Base-by-base conservation (phyloP, 2,888 invertebrate genomes). In the Escarpia spicata region DNA sequence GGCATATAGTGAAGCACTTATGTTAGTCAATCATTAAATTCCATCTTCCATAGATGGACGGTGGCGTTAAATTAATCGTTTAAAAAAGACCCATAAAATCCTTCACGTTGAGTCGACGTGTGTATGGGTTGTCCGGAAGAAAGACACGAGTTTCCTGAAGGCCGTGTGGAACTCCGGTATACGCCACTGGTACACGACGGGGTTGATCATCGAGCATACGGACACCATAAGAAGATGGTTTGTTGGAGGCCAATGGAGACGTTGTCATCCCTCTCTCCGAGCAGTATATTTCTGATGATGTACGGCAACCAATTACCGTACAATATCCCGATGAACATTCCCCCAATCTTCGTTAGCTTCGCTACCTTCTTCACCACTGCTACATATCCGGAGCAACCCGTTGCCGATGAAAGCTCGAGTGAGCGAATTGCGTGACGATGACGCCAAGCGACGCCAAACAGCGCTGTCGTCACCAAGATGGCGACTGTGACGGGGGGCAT, bases 181-280 rank as follows among this genome's bases (percentile, higher is more conserved):
- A 75, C 75, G 75, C 75, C 75, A 75, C 75, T 75, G 75, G n/a
- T 75, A 75, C 26, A 75, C 75, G 75, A 75, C n/a, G 19, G 75
- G 75, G 75, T 75, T 75, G 19, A 75, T 75, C 75, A 75, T 75
- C 0, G 75, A 15, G 75, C 75, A 26, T 15, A 26, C 75, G 19
- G 75, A 75, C 75, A 75, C n/a, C 75, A 75, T 75, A 75, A n/a
- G 75, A 26, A 75, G 75, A 75, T 6, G 6, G 75, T n/a, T 6
- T 75, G 75, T 75, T 26, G 75, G 75, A 75, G 2, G 75, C 75
- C 75, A 75, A 75, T 75, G 75, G 75, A 26, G 75, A 75, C 75
- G 75, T 4, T n/a, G 26, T 75, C 26, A 4, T 75, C 75, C 6
- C 0, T 2, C 75, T 75, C 75, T 3, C 75, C 26, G 6, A 75